Percentiles rank a stretch among this genome's conserved stretches.
phyloP scores from a whole-genome alignment of 2,113 vertebrate species.

The Gracilinanus agilis region DNA sequence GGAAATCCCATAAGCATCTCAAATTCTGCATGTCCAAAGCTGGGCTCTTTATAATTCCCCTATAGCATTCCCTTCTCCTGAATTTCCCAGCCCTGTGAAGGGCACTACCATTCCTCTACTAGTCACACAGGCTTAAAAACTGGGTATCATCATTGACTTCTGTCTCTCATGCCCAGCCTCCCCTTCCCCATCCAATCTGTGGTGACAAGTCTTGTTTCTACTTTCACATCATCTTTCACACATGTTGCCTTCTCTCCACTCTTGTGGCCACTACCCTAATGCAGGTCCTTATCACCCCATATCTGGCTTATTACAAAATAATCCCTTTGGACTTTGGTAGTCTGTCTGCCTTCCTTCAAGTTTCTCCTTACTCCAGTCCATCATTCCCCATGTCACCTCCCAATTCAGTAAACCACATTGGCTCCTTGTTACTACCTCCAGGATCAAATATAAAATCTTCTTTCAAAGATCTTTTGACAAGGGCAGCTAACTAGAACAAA shows the following conservation, averaged over 20 bases:
- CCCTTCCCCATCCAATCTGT: background rate
- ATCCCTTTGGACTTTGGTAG: background rate
- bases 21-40: background rate
- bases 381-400: background rate
- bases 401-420: background rate
- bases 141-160: background rate
- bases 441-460: background rate
- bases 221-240: background rate
- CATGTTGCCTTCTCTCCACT: background rate
- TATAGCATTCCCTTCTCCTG: background rate
- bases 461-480: background rate
- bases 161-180: background rate
- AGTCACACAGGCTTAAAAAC: background rate
- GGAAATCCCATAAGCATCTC: background rate
- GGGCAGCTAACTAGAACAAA: too few relatives aligned
- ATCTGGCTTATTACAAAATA: background rate
- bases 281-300: background rate
- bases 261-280: background rate
- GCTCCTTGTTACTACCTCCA: too few relatives aligned
- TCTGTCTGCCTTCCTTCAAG: background rate
- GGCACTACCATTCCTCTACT: too few relatives aligned
- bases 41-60: background rate
- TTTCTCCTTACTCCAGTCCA: background rate
- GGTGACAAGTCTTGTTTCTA: background rate
- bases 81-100: background rate